phyloP scores from a whole-genome alignment of 1,140 invertebrate genomes.

The Ylistrum balloti region DNA sequence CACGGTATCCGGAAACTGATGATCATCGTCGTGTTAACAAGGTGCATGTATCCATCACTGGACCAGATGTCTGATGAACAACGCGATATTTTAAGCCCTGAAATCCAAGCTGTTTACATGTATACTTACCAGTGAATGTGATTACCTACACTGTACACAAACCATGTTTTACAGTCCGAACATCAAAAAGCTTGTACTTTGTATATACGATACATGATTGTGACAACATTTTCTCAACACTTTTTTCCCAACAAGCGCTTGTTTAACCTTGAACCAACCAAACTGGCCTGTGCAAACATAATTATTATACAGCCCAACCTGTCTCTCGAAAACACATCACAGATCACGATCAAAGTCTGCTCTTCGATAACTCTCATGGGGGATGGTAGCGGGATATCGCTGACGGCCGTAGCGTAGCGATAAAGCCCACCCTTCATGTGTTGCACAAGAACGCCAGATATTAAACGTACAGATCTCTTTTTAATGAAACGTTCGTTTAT shows the following conservation, averaged over 20 bases:
- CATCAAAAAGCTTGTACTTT: neutral
- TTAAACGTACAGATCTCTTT: conserved; percentile 27
- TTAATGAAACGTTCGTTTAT: conserved; percentile 39
- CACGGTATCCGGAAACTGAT: no score
- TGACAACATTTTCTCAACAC: conserved; percentile 9
- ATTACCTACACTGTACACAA: neutral
- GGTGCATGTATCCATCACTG: no score
- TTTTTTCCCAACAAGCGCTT: neutral
- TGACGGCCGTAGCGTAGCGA: neutral
- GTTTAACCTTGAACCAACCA: conserved; percentile 22
- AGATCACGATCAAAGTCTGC: conserved; percentile 17
- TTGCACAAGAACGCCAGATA: neutral
- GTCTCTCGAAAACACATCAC: conserved; percentile 24
- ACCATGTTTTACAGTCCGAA: neutral
- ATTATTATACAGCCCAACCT: neutral
- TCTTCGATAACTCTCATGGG: neutral
- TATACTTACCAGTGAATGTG: no score
- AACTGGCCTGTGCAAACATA: conserved; percentile 5
- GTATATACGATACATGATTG: neutral
- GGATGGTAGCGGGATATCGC: neutral
- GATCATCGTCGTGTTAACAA: no score
- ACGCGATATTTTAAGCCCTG: no score
- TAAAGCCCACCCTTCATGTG: neutral
- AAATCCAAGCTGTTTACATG: no score
- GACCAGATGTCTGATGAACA: no score